Percentiles rank a stretch among this genome's conserved stretches.
Conservation (phyloP, 1,140 invertebrate species). For the Anastrepha ludens region DNA sequence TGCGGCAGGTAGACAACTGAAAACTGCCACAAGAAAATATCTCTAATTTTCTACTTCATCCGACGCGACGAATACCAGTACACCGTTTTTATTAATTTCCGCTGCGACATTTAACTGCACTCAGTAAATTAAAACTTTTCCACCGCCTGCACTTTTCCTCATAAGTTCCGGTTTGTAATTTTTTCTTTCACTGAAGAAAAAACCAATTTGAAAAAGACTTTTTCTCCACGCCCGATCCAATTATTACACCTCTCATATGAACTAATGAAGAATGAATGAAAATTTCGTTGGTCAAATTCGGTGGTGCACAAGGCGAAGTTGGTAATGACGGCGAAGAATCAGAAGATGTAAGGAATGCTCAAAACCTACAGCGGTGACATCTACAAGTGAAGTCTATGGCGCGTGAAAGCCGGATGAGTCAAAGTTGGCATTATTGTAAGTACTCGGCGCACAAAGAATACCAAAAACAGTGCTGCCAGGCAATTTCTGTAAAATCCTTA, state of each 20-base stretch:
- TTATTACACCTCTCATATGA: constrained; percentile 18
- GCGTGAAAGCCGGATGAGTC: too few relatives aligned
- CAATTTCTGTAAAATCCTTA: too few relatives aligned
- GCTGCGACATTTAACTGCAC: background rate
- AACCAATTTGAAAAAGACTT: constrained; percentile 32
- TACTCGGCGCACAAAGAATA: too few relatives aligned
- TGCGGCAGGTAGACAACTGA: constrained; percentile 57
- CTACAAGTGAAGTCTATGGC: background rate
- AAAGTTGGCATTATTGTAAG: too few relatives aligned
- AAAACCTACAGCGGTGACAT: background rate
- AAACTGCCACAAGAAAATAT: constrained; percentile 57
- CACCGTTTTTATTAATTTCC: background rate
- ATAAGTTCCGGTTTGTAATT: constrained; percentile 53
- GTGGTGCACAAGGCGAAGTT: background rate
- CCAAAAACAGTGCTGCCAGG: too few relatives aligned
- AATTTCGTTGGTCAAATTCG: constrained; percentile 40
- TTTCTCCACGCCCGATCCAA: constrained; percentile 57
- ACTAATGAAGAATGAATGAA: constrained; percentile 51
- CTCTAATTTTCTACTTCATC: constrained; percentile 28
- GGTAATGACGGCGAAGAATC: background rate
- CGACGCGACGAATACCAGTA: background rate
- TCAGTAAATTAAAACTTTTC: background rate
- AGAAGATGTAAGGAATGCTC: background rate
- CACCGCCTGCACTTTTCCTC: constrained; percentile 32
- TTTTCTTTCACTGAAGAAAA: constrained; percentile 39